phyloP scores from a whole-genome alignment of 2,888 invertebrate genomes.

The Rotaria magnacalcarata region DNA sequence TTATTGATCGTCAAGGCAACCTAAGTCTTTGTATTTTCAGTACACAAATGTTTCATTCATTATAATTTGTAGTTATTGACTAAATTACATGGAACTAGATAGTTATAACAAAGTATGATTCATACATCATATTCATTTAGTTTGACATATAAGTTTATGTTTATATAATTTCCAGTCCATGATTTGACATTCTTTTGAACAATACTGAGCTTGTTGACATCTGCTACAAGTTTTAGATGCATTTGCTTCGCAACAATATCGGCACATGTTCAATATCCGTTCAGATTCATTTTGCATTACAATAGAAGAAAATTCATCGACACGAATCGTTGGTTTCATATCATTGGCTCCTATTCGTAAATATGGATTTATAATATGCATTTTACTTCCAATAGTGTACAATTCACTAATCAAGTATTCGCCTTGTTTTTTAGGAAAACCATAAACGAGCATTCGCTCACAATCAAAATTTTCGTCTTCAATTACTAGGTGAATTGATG shows the following conservation, averaged over 20 bases:
- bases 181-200: slow-evolving; percentile 39
- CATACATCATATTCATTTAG: too few species aligned
- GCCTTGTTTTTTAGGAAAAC: slow-evolving; percentile 25
- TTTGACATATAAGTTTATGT: slow-evolving; percentile 37
- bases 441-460: slow-evolving; percentile 29
- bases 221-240: neutral
- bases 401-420: neutral
- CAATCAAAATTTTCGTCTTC: slow-evolving; percentile 33
- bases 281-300: slow-evolving; percentile 23
- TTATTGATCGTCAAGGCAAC: too few species aligned
- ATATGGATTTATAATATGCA: slow-evolving; percentile 37
- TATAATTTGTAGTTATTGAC: too few species aligned
- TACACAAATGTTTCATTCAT: too few species aligned
- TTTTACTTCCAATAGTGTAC: slow-evolving; percentile 35
- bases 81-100: too few species aligned
- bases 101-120: too few species aligned
- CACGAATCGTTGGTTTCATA: slow-evolving; percentile 22
- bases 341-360: slow-evolving; percentile 35
- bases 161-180: slow-evolving; percentile 36
- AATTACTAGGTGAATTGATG: slow-evolving; percentile 35
- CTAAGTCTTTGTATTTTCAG: too few species aligned
- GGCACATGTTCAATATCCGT: slow-evolving; percentile 30
- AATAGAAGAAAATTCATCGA: slow-evolving; percentile 21
- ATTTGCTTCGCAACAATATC: slow-evolving; percentile 39
- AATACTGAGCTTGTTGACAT: slow-evolving; percentile 38